Base-by-base conservation (phyloP, 2,888 invertebrate species). In the Hedychridium roseum region DNA sequence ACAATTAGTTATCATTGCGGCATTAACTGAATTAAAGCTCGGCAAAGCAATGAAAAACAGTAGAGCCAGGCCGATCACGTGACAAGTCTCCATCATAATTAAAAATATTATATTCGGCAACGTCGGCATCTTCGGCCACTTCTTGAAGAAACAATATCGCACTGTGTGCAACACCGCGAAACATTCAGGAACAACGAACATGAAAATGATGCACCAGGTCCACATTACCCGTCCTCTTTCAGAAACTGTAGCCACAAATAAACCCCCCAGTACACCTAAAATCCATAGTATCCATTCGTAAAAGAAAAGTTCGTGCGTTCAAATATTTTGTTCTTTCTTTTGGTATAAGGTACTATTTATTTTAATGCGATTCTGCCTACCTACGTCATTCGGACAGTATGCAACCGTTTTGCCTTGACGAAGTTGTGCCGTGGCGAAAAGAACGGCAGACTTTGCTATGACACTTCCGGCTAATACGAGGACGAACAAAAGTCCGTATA, bases 1-100 rank as follows among this genome's bases (percentile, higher is more conserved):
- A 15, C 91, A 91, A 76, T 91, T 92, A 69, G 91, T 90, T 41
- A 95, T 80, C 87, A 93, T 91, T 1, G 90, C 87, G 1, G 89
- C 92, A 73, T 91, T 89, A 6, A 92, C 83, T 0, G 90, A 88
- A 76, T 94, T 92, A 60, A 94, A 73, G 58, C 89, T 85, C 0
- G 95, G 94, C 26, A 96, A 80, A 31, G 93, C 85, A 23, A 86
- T 78, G 57, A 93, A 88, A 18, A 90, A 84, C 16, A 96, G 82
- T 23, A 92, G 76, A 0, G 89, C 88, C 64, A 91, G 79, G 9
- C 95, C 96, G 27, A 90, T 80, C 0, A 90, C 85, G 68, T 94
- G 89, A 9, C 92, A 78, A 0, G 89, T 85, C 80, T 96, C 96
- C 60, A 91, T 84, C n/a, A 88, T 38, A 40, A 88, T 78, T 70